A percentile compares a stretch with the other conserved stretches of the same genome.
phyloP scores from a whole-genome alignment of 1,140 invertebrate species.

The Heliothis virescens region DNA sequence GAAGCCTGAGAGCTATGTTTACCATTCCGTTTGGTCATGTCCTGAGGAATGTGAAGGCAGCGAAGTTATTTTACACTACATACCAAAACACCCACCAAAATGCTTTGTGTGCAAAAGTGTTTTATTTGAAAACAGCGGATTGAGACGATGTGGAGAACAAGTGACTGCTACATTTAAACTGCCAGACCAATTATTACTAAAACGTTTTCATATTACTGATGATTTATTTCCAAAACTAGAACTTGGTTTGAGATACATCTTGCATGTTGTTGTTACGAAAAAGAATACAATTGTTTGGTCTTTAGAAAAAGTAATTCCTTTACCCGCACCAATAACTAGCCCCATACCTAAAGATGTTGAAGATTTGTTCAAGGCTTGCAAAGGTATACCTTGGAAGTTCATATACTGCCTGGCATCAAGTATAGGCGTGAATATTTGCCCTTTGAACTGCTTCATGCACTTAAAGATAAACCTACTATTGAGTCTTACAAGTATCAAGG shows the following conservation, averaged over 20 bases:
- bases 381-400: conserved; percentile 75
- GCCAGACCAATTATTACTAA: conserved; percentile 59
- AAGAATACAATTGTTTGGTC: conserved; percentile 67
- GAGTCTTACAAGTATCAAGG: conserved; percentile 75
- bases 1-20: conserved; percentile 70
- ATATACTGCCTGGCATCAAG: conserved; percentile 77
- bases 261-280: conserved; percentile 66
- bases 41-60: conserved; percentile 80
- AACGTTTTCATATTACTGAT: conserved; percentile 65
- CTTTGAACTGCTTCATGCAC: conserved; percentile 76
- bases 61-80: conserved; percentile 75
- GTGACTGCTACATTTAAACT: conserved; percentile 69
- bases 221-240: conserved; percentile 70
- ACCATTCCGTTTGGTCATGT: conserved; percentile 80
- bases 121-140: conserved; percentile 75
- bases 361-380: conserved; percentile 66
- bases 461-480: conserved; percentile 77
- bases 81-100: conserved; percentile 75
- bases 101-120: conserved; percentile 73
- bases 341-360: conserved; percentile 66
- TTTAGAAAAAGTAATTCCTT: conserved; percentile 63
- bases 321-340: conserved; percentile 60
- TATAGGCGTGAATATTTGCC: conserved; percentile 70
- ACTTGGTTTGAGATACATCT: conserved; percentile 64
- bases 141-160: conserved; percentile 74